phyloP scores from a whole-genome alignment of 2,113 vertebrate genomes.

The Syrrhaptes paradoxus region DNA sequence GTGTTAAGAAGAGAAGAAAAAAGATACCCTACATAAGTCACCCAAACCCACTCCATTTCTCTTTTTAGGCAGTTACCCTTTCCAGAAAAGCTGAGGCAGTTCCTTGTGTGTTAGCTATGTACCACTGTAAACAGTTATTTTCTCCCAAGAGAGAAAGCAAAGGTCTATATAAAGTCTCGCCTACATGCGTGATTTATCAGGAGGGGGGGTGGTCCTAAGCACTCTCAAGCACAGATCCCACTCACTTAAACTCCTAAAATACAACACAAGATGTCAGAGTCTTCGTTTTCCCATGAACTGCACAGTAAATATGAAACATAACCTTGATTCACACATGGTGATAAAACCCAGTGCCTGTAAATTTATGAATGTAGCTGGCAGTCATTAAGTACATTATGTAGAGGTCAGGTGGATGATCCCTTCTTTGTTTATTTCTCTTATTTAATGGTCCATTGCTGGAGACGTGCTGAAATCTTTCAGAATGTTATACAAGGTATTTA shows the following conservation, averaged over 20 bases:
- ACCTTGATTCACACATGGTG: neutral
- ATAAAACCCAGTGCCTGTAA: slow-evolving; percentile 31
- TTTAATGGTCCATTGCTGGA: slow-evolving; percentile 26
- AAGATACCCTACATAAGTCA: neutral
- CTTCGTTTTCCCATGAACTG: neutral
- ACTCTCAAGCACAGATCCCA: neutral
- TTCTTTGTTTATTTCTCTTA: slow-evolving; percentile 37
- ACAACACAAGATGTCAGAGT: neutral
- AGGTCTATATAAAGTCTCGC: neutral
- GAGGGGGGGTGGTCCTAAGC: neutral
- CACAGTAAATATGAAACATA: neutral
- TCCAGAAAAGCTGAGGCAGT: neutral
- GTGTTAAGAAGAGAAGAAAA: neutral
- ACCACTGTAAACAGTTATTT: neutral
- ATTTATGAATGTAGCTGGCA: slow-evolving; percentile 53
- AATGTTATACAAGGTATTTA: slow-evolving; percentile 22
- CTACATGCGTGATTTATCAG: neutral
- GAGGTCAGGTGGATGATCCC: neutral
- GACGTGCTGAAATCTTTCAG: neutral
- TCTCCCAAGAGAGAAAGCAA: neutral
- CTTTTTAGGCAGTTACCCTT: neutral
- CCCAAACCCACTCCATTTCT: neutral
- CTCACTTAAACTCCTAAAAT: slow-evolving; percentile 4
- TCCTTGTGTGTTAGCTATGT: neutral
- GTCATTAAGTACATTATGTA: neutral